Percentiles rank a stretch among this genome's conserved stretches.
Conservation (phyloP, 2,797 vertebrate species). For the Ataeniobius toweri region DNA sequence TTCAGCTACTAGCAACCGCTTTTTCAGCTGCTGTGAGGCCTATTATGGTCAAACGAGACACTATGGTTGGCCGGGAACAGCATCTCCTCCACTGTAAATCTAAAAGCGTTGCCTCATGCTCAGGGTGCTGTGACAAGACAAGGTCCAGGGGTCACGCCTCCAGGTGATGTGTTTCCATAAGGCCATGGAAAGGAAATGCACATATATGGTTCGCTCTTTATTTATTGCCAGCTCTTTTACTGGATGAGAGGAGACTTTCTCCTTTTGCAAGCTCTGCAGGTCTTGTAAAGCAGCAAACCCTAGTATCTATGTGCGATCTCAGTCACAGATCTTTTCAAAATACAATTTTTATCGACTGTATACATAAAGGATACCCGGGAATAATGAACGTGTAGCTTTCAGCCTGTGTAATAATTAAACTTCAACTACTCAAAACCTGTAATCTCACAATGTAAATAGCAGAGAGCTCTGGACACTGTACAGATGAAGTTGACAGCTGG, state of each 20-base stretch:
- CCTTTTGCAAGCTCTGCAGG: slow-evolving; percentile 46
- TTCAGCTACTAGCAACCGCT: slow-evolving; percentile 76
- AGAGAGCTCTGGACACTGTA: slow-evolving; percentile 62
- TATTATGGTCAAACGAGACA: slow-evolving; percentile 84
- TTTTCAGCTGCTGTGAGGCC: slow-evolving; percentile 73
- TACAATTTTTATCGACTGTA: slow-evolving; percentile 30
- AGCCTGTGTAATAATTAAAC: slow-evolving; percentile 2
- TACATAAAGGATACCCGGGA: slow-evolving; percentile 25
- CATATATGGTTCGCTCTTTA: slow-evolving; percentile 82
- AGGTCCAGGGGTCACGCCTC: slow-evolving; percentile 73
- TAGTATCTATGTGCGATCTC: slow-evolving; percentile 24
- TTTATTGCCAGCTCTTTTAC: slow-evolving; percentile 74
- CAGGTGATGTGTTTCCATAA: slow-evolving; percentile 85
- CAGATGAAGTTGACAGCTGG: slow-evolving; percentile 53
- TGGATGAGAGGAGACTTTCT: slow-evolving; percentile 53
- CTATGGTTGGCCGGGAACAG: slow-evolving; percentile 61
- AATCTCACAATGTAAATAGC: slow-evolving; percentile 49
- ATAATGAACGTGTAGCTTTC: slow-evolving; percentile 15
- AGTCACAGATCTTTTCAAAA: slow-evolving; percentile 21
- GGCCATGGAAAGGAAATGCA: slow-evolving; percentile 72
- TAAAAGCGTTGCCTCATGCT: slow-evolving; percentile 74
- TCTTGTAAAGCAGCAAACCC: slow-evolving; percentile 25
- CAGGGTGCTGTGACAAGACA: slow-evolving; percentile 73
- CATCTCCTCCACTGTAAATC: slow-evolving; percentile 79
- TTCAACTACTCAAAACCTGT: slow-evolving; percentile 36